Evolutionary conservation across 2,888 invertebrate genomes (phyloP), one percentile per base, ranked within the genome.

Genomic region (Acholoe squamosa): DNA sequence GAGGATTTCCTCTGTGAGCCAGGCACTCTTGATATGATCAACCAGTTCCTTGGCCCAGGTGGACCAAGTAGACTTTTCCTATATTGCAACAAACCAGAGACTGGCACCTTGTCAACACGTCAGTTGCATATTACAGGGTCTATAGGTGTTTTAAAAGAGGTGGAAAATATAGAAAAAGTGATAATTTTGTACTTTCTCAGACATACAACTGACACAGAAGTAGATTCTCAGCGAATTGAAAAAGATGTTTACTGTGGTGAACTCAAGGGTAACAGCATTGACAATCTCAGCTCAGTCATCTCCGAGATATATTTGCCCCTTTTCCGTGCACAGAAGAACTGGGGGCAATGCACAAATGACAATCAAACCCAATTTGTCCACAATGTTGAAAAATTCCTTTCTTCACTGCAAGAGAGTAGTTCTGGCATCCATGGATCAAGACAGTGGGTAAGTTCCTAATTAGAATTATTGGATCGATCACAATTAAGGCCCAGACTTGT

Each of bases 221-320:
- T 96, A 61, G 95, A 95, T 91, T 92, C 94, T 3, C 93, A 92
- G 25, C 93, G 94, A 67, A 95, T 95, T 93, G 95, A 95, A 89
- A 93, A 93, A 90, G 95, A 95, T 91, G 93, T 96, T 5, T 95
- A 94, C 90, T 95, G 95, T 93, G 96, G 96, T 5, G 95, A 95
- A 92, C 93, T 96, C 25, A 96, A 96, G 92, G 95, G 95, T 88
- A 95, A 95, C 90, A 94, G 94, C 12, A 93, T 96, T 25, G 95
- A 95, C 91, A 94, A 94, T 51, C 92, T 96, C 14, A 94, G 93
- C 76, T 92, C 94, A n/a, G 91, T 95, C 25, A 91, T 96, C 89
- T 93, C 94, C 14, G 95, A 96, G 91, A 94, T 95, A 22, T 95
- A 95, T 91, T 92, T 95, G n/a, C 96, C 96, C 25, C 92, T 95